phyloP scores from a whole-genome alignment of 2,888 invertebrate genomes.

The Drosophila testacea region DNA sequence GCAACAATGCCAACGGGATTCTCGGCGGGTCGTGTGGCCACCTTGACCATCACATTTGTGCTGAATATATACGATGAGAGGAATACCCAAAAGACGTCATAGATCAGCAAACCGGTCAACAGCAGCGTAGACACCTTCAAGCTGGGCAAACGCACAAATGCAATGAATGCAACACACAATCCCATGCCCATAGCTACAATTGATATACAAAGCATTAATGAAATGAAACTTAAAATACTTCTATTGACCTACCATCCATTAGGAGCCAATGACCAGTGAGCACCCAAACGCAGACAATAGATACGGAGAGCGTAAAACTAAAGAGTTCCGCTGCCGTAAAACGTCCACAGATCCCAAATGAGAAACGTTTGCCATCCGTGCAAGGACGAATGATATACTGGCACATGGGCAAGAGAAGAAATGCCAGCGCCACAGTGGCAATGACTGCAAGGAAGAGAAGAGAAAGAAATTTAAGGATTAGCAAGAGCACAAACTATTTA shows the following conservation, averaged over 20 bases:
- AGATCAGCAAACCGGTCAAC: constrained; percentile 95
- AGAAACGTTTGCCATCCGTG: constrained; percentile 93
- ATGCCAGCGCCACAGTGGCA: constrained; percentile 98
- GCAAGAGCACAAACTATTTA: no score
- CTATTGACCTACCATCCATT: constrained; percentile 92
- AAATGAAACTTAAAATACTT: neutral
- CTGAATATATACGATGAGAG: constrained; percentile 99
- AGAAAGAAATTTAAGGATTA: neutral
- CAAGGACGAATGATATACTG: constrained; percentile 96
- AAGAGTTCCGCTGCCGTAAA: constrained; percentile 97
- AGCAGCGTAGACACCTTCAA: constrained; percentile 97
- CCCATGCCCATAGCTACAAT: constrained; percentile 98
- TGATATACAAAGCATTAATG: neutral
- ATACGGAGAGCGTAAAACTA: constrained; percentile 95
- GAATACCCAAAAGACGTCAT: constrained; percentile 99
- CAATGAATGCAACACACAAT: constrained; percentile 98
- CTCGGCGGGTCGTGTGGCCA: constrained; percentile 93
- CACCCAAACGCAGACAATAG: constrained; percentile 98
- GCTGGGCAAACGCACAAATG: constrained; percentile 97
- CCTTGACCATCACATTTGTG: constrained; percentile 99
- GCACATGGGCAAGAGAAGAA: constrained; percentile 98
- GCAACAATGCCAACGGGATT: constrained; percentile 97
- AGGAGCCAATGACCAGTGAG: constrained; percentile 99
- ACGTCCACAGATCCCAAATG: constrained; percentile 95
- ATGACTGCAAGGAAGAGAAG: constrained; percentile 89